Conservation (phyloP, 2,113 vertebrate species). For the Falcunculus frontatus region DNA sequence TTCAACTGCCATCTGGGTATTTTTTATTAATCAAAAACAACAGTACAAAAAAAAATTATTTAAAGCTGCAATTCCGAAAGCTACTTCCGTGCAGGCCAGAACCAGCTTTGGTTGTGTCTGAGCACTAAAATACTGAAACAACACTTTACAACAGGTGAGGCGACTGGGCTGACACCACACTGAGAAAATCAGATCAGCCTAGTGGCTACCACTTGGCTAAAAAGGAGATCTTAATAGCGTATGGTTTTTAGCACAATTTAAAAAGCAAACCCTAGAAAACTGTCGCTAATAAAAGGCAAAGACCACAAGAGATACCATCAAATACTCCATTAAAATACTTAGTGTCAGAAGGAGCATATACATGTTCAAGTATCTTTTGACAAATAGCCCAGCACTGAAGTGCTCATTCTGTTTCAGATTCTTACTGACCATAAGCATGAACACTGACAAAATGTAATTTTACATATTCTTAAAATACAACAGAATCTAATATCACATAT, state of each 20-base stretch:
- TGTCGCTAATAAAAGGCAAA: neutral
- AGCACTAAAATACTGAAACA: neutral
- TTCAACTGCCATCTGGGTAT: neutral
- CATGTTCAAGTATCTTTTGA: neutral
- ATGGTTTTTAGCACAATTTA: neutral
- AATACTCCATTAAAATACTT: neutral
- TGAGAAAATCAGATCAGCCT: neutral
- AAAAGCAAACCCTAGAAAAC: neutral
- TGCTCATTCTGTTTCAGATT: neutral
- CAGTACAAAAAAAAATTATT: neutral
- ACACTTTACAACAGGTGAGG: neutral
- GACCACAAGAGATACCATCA: neutral
- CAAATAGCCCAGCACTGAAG: neutral
- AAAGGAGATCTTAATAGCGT: neutral
- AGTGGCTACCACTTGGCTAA: neutral
- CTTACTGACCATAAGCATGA: neutral
- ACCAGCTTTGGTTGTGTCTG: neutral
- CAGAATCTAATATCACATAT: neutral
- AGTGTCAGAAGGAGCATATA: neutral
- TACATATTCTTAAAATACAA: neutral
- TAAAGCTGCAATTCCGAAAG: neutral
- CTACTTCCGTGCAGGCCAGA: neutral
- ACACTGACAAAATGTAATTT: neutral
- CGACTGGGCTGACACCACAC: neutral
- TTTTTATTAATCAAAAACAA: neutral